A percentile compares a stretch with the other conserved stretches of the same genome.
These are phyloP conservation scores for Mesorhabditis sp. DNA, from an alignment of 2,888 invertebrate species.

Conservation along the genomic window DNA sequence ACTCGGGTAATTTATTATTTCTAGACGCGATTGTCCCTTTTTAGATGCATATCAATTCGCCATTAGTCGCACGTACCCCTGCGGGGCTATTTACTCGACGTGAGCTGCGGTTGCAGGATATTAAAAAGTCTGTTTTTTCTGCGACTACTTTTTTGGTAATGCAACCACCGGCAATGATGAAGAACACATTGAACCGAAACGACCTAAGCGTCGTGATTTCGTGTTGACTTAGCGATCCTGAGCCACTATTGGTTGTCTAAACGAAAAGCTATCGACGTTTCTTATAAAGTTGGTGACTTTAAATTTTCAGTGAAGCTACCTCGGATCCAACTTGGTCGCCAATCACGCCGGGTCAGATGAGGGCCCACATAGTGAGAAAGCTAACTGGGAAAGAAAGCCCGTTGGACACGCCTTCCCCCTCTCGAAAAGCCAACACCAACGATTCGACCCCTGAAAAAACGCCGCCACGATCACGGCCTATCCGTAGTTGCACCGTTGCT, in stretches of 20 bases:
- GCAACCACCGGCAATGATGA: neutral
- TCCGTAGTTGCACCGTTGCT: too few species aligned
- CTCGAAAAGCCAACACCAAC: too few species aligned
- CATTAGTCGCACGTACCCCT: too few species aligned
- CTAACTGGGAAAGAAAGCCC: neutral
- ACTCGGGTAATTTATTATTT: too few species aligned
- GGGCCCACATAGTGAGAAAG: neutral
- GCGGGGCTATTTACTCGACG: neutral
- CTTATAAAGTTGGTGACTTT: neutral
- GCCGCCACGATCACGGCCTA: too few species aligned
- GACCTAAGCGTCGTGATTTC: neutral
- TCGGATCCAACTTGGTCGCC: neutral
- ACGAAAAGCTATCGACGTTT: neutral
- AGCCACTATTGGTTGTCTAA: neutral
- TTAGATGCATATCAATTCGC: too few species aligned
- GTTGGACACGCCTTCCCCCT: neutral
- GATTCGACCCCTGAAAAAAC: too few species aligned
- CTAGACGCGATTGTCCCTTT: too few species aligned
- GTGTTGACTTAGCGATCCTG: constrained; percentile 2
- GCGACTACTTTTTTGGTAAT: neutral
- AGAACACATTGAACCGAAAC: neutral
- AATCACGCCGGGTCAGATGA: neutral
- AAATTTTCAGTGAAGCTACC: neutral
- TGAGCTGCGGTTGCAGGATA: neutral
- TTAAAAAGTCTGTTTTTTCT: neutral